Base-by-base conservation (phyloP, 35 echinoderm and acorn worm species). In the Stichopus chloronotus region DNA sequence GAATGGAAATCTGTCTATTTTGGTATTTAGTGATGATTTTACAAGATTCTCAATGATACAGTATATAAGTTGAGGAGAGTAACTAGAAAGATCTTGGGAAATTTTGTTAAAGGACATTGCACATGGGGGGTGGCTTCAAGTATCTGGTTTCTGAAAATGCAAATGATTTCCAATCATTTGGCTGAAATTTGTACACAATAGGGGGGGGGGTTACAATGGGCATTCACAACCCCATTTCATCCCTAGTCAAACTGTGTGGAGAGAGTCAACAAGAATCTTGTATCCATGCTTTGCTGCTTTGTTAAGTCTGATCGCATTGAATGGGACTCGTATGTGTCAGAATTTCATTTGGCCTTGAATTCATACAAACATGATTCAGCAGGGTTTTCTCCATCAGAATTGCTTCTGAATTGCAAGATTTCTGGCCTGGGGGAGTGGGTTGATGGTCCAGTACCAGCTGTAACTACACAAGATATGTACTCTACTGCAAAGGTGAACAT, bases 251-350 rank as follows among this genome's bases (percentile, higher is more conserved):
- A 90, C 20, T 90, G 87, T 59, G 87, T 90, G 5, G 87, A 90
- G 10, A 68, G 60, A 55, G 87, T 90, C 5, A 90, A 90, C 61
- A 7, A 63, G 7, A 90, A 90, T 58, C 14, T 90, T 6, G 68
- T 90, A 23, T 89, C 24, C 16, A 90, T 90, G 87, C 11, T 90
- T 13, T 90, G 63, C 52, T 90, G 63, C 52, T 90, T 90, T 60
- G 54, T 0, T 11, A 20, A 20, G 87, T 3, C 7, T 72, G 25
- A 90, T 76, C 87, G 74, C 54, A 72, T 63, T 8, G 43, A 20
- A 8, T 90, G 87, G 4, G 87, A 90, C 20, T 53, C 19, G 10
- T 60, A 90, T 76, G 87, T 90, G n/a, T 13, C 52, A 25, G 87
- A 90, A 20, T 90, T 76, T 20, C 17, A 24, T 59, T 90, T 90